Percentiles rank a stretch among this genome's conserved stretches.
These are phyloP conservation scores for Pterostichus niger DNA, from an alignment of 2,888 invertebrate species.

Conservation along the genomic window DNA sequence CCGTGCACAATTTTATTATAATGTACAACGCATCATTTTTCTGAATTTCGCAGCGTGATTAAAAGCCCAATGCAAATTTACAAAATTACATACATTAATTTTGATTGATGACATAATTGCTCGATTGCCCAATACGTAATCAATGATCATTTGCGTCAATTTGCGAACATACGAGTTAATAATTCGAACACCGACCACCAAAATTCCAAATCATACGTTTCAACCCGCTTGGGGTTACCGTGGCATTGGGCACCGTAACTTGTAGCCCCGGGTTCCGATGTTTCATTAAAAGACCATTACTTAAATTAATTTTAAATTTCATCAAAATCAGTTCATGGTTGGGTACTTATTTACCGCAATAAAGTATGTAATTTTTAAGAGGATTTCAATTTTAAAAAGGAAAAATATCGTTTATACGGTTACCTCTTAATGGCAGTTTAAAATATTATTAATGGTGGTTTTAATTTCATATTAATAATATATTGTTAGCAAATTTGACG, in stretches of 20 bases:
- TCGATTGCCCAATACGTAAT: constrained; percentile 21
- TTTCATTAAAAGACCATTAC: constrained; percentile 60
- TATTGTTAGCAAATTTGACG: too few relatives aligned
- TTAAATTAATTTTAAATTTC: constrained; percentile 60
- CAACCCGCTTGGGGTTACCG: constrained; percentile 3
- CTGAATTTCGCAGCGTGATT: constrained; percentile 11
- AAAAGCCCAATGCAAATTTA: constrained; percentile 47
- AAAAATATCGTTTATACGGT: constrained; percentile 8
- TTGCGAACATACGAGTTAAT: constrained; percentile 36
- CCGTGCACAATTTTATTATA: neutral
- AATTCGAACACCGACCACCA: constrained; percentile 29
- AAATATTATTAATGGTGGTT: neutral
- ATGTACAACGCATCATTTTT: constrained; percentile 12
- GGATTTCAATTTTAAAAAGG: constrained; percentile 16
- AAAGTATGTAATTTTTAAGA: constrained; percentile 21
- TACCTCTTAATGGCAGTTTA: neutral
- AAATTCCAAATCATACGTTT: constrained; percentile 52
- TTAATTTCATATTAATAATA: neutral
- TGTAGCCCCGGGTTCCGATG: neutral
- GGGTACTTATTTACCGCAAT: constrained; percentile 13
- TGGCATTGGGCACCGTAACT: neutral
- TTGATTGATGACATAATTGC: constrained; percentile 60
- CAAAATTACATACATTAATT: constrained; percentile 48
- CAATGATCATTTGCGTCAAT: constrained; percentile 62
- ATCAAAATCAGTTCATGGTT: constrained; percentile 24